Evolutionary conservation across 2,888 invertebrate genomes (phyloP).

Genomic region (Sepioteuthis lessoniana): DNA sequence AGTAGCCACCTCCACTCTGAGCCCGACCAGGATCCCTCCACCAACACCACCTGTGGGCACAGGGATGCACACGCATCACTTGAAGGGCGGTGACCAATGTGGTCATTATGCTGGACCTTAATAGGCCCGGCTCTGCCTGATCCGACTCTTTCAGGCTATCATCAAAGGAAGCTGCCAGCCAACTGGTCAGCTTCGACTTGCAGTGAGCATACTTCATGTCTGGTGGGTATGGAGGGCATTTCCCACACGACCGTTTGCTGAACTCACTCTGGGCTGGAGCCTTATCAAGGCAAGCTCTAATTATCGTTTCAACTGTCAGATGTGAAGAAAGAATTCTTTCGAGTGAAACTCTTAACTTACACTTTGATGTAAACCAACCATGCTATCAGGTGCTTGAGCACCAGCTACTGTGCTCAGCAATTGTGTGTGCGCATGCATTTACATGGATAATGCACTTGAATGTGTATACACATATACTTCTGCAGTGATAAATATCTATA

Average conservation of each 20-base stretch:
- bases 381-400: background rate
- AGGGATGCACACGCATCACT: background rate
- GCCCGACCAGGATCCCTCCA: background rate
- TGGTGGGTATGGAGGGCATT: background rate
- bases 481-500: no score
- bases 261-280: constrained; percentile 33
- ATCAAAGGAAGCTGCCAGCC: constrained; percentile 33
- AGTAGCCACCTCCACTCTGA: background rate
- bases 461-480: background rate
- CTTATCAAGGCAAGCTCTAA: constrained; percentile 8
- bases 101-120: constrained; percentile 9
- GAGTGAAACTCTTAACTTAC: constrained; percentile 38
- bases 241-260: constrained; percentile 5
- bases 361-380: background rate
- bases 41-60: background rate
- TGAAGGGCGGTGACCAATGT: background rate
- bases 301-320: constrained; percentile 43
- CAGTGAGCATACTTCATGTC: constrained; percentile 33
- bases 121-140: constrained; percentile 8
- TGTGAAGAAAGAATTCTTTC: constrained; percentile 43
- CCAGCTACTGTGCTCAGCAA: background rate
- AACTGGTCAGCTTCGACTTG: background rate
- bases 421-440: background rate
- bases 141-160: constrained; percentile 7
- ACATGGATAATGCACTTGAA: background rate